Evolutionary conservation across 1,140 invertebrate species (phyloP), one percentile per base, ranked within the genome.

Genomic region (Cotesia glomerata): DNA sequence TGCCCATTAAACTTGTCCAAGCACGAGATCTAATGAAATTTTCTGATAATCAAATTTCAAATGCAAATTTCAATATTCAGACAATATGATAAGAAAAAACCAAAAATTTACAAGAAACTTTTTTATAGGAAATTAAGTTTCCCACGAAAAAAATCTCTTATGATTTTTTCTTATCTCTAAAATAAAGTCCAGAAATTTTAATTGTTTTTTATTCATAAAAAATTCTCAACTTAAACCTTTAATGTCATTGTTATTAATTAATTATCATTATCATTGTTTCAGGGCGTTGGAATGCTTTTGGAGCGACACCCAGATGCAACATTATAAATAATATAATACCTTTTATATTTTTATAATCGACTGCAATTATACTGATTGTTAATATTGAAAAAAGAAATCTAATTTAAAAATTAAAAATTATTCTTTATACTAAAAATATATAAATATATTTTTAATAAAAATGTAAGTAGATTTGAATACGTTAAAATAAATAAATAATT

Each of bases 231-330:
- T 26, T 26, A 26, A 26, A 26, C 26, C 1, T 26, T 26, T 26
- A 3, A 26, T 26, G 26, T 26, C 2, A 26, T 26, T 26, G 3
- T 26, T 26, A 26, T 26, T 26, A 61, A 61, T 36, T 13, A 64
- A 64, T 11, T 1, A 61, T 61, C 16, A 61, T 35, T n/a, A n/a
- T n/a, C n/a, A 69, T 87, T 79, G 78, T 91, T 90, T 9, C 89
- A 98, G 92, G 97, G 96, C 59, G 96, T 98, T 78, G 97, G 94
- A 75, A 98, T 98, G 96, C 90, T 99, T 35, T 89, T 99, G 39
- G 97, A 99, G 88, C 90, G 95, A 80, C 95, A 98, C 88, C 96
- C 96, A 39, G 94, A 92, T 79, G 95, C 93, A 13, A 91, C 83
- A 73, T 26, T 89, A 34, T 89, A 79, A 84, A 63, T 26, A 59